Conservation (phyloP, 2,797 vertebrate genomes). For the Parauchenoglanis ngamensis region DNA sequence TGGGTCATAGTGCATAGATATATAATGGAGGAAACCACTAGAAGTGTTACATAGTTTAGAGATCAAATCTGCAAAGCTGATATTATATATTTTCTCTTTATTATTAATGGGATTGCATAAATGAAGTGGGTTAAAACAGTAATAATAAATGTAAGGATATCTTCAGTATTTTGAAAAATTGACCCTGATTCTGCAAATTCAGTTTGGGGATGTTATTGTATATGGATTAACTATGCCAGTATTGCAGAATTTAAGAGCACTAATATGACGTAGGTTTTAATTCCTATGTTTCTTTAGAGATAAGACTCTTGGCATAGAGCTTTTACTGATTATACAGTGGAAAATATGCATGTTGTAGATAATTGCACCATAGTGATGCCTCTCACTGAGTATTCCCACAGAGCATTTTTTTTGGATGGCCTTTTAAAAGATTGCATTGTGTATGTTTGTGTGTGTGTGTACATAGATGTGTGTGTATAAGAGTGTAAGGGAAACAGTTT, state of each 20-base stretch:
- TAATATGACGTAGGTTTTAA: constrained; percentile 57
- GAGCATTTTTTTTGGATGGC: constrained; percentile 60
- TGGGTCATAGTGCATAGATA: constrained; percentile 5
- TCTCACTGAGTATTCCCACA: constrained; percentile 59
- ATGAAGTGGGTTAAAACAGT: not conserved
- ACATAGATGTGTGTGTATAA: not conserved
- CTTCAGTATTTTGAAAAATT: constrained; percentile 39
- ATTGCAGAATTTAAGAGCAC: constrained; percentile 56
- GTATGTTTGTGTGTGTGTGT: constrained; percentile 21
- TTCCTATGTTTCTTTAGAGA: constrained; percentile 58
- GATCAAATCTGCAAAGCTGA: constrained; percentile 7
- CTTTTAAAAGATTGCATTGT: constrained; percentile 67
- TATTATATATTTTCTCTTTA: not conserved
- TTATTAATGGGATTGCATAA: not conserved
- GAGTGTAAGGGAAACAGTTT: constrained; percentile 41
- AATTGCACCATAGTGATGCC: constrained; percentile 63
- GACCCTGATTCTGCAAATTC: constrained; percentile 23
- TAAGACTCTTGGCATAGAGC: constrained; percentile 54
- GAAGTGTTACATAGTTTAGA: not conserved
- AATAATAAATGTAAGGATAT: not conserved
- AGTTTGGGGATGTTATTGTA: constrained; percentile 51
- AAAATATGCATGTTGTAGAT: constrained; percentile 66
- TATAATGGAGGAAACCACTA: not conserved
- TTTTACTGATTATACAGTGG: constrained; percentile 59
- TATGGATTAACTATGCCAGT: constrained; percentile 48